These are phyloP conservation scores for Bathynomus jamesi DNA, from an alignment of 1,140 invertebrate genomes.

Conservation along the genomic window DNA sequence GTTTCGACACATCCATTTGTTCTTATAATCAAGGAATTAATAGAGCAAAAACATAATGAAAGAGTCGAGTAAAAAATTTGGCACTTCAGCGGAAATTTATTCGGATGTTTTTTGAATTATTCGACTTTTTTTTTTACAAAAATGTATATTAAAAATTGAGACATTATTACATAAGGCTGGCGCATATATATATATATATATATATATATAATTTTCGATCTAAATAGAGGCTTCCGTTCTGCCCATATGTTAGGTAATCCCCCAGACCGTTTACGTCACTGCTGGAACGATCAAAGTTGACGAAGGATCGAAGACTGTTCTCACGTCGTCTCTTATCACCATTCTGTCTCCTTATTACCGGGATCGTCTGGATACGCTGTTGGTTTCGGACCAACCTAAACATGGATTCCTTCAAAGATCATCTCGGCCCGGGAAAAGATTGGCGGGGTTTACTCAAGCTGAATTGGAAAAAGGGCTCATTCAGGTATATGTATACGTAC, in stretches of 20 bases:
- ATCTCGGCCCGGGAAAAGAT: not conserved
- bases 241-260: not conserved
- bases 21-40: too few relatives aligned
- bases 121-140: too few relatives aligned
- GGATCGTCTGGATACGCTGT: not conserved
- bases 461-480: not conserved
- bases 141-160: too few relatives aligned
- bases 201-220: too few relatives aligned
- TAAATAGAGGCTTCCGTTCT: too few relatives aligned
- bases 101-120: too few relatives aligned
- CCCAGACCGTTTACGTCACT: not conserved
- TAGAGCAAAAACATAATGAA: too few relatives aligned
- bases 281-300: not conserved
- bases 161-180: too few relatives aligned
- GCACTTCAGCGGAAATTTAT: too few relatives aligned
- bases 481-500: not conserved
- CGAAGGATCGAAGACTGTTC: not conserved
- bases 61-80: too few relatives aligned
- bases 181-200: too few relatives aligned
- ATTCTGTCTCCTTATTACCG: not conserved
- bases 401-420: not conserved
- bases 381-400: not conserved
- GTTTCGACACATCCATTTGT: too few relatives aligned
- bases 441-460: not conserved
- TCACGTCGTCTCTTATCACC: not conserved